Conservation (phyloP, 2,888 invertebrate species). For the Fissipunctia ypsillon region DNA sequence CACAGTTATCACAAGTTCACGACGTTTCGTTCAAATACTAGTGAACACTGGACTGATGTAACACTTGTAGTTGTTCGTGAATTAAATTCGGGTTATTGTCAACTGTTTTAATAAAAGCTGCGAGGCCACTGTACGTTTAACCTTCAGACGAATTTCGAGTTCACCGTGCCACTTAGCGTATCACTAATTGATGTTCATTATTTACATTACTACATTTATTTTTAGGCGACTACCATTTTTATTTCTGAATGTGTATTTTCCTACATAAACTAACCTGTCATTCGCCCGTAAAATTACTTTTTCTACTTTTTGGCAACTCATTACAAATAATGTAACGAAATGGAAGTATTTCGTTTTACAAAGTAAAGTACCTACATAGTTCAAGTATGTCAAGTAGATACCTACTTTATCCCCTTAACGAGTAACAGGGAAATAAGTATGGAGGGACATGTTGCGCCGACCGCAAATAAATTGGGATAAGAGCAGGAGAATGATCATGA, state of each 20-base stretch:
- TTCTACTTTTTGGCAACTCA: not conserved
- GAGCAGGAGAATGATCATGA: too few species aligned
- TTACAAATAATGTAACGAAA: slow-evolving; percentile 7
- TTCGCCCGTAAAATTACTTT: not conserved
- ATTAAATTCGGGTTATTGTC: slow-evolving; percentile 39
- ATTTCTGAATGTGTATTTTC: slow-evolving; percentile 8
- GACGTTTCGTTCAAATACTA: not conserved
- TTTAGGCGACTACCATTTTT: slow-evolving; percentile 6
- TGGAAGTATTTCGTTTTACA: not conserved
- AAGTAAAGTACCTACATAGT: not conserved
- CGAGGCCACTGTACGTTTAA: slow-evolving; percentile 62
- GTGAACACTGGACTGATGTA: not conserved
- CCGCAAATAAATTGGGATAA: too few species aligned
- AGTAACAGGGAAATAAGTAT: too few species aligned
- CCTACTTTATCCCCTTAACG: too few species aligned
- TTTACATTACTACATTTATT: slow-evolving; percentile 35
- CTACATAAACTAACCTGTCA: not conserved
- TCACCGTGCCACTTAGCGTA: slow-evolving; percentile 67
- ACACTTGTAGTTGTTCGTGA: slow-evolving; percentile 10
- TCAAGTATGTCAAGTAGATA: not conserved
- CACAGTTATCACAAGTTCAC: not conserved
- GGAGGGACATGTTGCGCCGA: too few species aligned
- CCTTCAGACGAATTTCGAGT: slow-evolving; percentile 71
- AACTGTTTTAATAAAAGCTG: slow-evolving; percentile 56
- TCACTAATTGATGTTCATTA: slow-evolving; percentile 57